These are phyloP conservation scores for Hypomecis atomaria DNA, from an alignment of 2,888 invertebrate species.

Conservation along the genomic window DNA sequence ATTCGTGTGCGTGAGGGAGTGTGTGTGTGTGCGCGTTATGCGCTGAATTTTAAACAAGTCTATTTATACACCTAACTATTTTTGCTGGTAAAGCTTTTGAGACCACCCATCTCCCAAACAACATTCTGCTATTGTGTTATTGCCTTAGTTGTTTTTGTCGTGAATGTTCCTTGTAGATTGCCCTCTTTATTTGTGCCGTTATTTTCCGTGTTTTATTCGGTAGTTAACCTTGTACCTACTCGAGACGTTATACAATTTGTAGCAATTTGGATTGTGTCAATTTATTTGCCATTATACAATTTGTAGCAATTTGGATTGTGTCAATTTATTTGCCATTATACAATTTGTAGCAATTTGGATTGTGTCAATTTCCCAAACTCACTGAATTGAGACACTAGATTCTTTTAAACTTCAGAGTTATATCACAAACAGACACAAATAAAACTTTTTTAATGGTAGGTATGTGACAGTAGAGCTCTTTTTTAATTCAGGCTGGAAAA, in stretches of 20 bases:
- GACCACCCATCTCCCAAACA: not conserved
- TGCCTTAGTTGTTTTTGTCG: constrained; percentile 5
- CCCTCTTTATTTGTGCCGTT: constrained; percentile 10
- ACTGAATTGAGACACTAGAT: no score
- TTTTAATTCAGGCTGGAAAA: no score
- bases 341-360: not conserved
- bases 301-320: not conserved
- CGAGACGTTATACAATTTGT: not conserved
- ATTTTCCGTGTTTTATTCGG: constrained; percentile 15
- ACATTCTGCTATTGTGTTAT: not conserved
- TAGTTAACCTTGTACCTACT: constrained; percentile 10
- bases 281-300: constrained; percentile 2
- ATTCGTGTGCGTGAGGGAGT: no score
- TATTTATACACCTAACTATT: no score
- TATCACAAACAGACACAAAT: no score
- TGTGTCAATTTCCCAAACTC: not conserved
- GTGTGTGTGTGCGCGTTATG: no score
- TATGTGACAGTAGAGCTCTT: no score
- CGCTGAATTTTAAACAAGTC: no score
- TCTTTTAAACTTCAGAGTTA: no score
- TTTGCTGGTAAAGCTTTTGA: no score
- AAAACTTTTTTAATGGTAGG: no score
- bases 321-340: constrained; percentile 2
- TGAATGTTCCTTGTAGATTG: not conserved
- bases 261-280: not conserved